A percentile compares a stretch with the other conserved stretches of the same genome.
These are phyloP conservation scores for Cinclus mexicanus DNA, from an alignment of 2,113 vertebrate genomes.

Conservation along the genomic window DNA sequence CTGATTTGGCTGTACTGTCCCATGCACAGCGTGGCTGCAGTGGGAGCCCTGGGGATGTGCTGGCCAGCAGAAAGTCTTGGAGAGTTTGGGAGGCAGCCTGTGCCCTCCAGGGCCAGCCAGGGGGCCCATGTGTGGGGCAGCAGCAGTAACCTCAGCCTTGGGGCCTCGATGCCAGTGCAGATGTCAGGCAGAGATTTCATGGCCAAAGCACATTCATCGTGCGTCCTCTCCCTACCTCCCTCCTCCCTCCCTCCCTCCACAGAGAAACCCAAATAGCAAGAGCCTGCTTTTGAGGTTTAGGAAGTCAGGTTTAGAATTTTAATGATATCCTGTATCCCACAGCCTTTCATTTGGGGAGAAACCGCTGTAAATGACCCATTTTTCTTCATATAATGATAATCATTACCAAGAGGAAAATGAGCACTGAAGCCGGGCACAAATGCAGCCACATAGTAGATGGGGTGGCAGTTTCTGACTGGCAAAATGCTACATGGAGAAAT, in stretches of 20 bases:
- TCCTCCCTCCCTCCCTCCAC: neutral
- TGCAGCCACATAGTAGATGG: neutral
- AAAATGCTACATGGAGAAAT: neutral
- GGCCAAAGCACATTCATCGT: neutral
- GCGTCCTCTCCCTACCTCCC: neutral
- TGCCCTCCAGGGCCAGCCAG: neutral
- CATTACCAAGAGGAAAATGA: conserved; percentile 52
- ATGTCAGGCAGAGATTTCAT: neutral
- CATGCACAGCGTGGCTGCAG: fast-evolving
- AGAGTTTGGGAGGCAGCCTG: neutral
- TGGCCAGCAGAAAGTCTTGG: neutral
- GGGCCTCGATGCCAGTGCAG: neutral
- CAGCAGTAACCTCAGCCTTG: fast-evolving
- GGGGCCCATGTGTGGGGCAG: neutral
- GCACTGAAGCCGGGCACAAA: neutral
- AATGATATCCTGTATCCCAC: conserved; percentile 67
- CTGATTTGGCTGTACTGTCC: neutral
- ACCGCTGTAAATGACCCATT: conserved; percentile 64
- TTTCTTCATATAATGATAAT: conserved; percentile 65
- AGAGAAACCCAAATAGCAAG: conserved; percentile 5
- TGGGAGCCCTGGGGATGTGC: fast-evolving
- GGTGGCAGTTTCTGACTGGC: neutral
- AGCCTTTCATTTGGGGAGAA: conserved; percentile 64
- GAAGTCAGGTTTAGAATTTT: conserved; percentile 65
- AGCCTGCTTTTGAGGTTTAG: conserved; percentile 50